phyloP scores from a whole-genome alignment of 2,113 vertebrate species.

The Psammodynastes pulverulentus region DNA sequence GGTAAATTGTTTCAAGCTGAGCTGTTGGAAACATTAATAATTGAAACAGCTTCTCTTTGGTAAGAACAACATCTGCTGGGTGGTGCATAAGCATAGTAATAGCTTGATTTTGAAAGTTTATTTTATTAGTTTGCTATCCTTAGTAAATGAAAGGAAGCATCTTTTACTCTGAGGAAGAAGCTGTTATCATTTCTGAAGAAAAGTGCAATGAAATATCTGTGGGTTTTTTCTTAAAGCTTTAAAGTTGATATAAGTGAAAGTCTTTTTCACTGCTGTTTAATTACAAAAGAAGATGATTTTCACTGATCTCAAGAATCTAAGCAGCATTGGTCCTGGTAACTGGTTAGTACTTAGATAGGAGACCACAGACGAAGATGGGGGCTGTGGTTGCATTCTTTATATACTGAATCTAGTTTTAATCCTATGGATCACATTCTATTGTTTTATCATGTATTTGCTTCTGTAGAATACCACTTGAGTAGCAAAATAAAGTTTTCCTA shows the following conservation, averaged over 20 bases:
- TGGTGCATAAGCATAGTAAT: slow-evolving; percentile 53
- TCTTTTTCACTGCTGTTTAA: background rate
- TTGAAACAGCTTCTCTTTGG: slow-evolving; percentile 58
- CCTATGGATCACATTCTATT: background rate
- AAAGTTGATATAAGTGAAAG: background rate
- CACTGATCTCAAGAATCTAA: background rate
- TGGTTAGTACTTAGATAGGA: background rate
- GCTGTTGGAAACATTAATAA: slow-evolving; percentile 69
- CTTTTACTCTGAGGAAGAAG: slow-evolving; percentile 18
- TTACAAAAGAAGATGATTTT: background rate
- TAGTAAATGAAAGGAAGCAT: slow-evolving; percentile 14
- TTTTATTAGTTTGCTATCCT: slow-evolving; percentile 38
- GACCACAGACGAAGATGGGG: background rate
- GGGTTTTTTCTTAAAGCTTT: background rate
- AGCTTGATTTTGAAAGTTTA: slow-evolving; percentile 48
- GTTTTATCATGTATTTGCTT: background rate
- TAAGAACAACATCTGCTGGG: slow-evolving; percentile 63
- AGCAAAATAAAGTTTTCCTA: background rate
- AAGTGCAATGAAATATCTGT: background rate
- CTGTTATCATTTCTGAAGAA: slow-evolving; percentile 17
- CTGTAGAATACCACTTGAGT: background rate
- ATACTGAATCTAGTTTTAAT: background rate
- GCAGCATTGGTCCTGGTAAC: background rate
- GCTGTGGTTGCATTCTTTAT: background rate
- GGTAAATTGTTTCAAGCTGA: slow-evolving; percentile 69